Conservation (phyloP, 2,797 vertebrate species). For the Acipenser ruthenus region DNA sequence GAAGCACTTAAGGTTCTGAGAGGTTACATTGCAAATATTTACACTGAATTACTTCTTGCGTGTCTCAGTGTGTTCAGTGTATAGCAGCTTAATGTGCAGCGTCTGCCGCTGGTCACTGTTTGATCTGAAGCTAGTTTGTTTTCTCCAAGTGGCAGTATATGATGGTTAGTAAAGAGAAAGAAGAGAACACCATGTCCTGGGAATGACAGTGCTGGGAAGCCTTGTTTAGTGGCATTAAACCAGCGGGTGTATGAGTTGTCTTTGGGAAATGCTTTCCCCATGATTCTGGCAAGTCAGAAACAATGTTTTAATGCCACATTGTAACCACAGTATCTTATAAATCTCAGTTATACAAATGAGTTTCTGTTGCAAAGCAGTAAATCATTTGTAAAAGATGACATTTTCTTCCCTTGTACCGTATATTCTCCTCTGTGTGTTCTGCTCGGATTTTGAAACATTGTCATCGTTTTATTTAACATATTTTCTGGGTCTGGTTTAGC, state of each 20-base stretch:
- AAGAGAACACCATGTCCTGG: constrained; percentile 3
- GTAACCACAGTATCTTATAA: constrained; percentile 18
- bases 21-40: too few relatives aligned
- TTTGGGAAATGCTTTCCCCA: constrained; percentile 17
- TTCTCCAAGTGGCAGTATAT: not conserved
- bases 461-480: too few relatives aligned
- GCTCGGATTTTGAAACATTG: too few relatives aligned
- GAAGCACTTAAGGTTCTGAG: too few relatives aligned
- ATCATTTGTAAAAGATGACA: constrained; percentile 24
- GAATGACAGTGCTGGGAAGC: constrained; percentile 6
- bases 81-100: too few relatives aligned
- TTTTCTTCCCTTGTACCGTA: constrained; percentile 13
- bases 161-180: not conserved
- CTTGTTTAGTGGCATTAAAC: constrained; percentile 6
- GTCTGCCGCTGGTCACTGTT: too few relatives aligned
- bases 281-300: constrained; percentile 8
- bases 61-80: too few relatives aligned
- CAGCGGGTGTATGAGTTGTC: constrained; percentile 7
- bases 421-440: not conserved
- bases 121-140: too few relatives aligned
- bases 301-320: constrained; percentile 3
- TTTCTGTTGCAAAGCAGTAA: constrained; percentile 15
- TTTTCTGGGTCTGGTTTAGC: not conserved
- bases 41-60: too few relatives aligned
- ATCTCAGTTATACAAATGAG: constrained; percentile 19